Evolutionary conservation across 1,140 invertebrate species (phyloP), one percentile per base, ranked within the genome.

Genomic region (Drosophila varians): DNA sequence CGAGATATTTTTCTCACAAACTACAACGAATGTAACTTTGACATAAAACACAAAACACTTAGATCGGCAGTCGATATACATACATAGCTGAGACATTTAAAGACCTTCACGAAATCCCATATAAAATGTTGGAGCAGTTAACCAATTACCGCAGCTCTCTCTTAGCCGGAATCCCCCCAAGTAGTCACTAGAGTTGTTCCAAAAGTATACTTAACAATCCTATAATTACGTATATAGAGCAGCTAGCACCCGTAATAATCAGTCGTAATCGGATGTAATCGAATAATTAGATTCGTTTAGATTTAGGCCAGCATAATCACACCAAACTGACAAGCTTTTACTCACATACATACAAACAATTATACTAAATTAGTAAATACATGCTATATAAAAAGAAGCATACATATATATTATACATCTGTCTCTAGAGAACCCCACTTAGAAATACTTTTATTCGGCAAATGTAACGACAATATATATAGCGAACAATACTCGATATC

Each of bases 1-100:
- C 25, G 34, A 66, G 73, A 65, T 61, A 76, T 75, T 76, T 75
- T 65, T 72, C 65, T 48, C 48, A 42, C 36, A 42, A 73, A 72
- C 48, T 54, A 60, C 61, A 74, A 52, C 42, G 62, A 43, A 66
- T 65, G 62, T 66, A 42, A 49, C 61, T 48, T 61, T 26, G 31
- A 62, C 28, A 49, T 40, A 16, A 16, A 11, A 47, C 26, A 61
- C 19, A 31, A 70, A 12, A 55, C 36, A 47, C 16, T 31, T 71
- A 71, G 43, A 57, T 47, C 26, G 19, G 43, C 28, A 36, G 65
- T 49, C 65, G 25, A 21, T 11, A 58, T 19, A 46, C 12, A 23
- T 48, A n/a, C n/a, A 69, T 38, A 38, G 36, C 36, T 38, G 36
- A 14, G n/a, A 38, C 36, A 38, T 6, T 1, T 38, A 43, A 26